Conservation (phyloP, 2,113 vertebrate genomes). For the Athene noctua region DNA sequence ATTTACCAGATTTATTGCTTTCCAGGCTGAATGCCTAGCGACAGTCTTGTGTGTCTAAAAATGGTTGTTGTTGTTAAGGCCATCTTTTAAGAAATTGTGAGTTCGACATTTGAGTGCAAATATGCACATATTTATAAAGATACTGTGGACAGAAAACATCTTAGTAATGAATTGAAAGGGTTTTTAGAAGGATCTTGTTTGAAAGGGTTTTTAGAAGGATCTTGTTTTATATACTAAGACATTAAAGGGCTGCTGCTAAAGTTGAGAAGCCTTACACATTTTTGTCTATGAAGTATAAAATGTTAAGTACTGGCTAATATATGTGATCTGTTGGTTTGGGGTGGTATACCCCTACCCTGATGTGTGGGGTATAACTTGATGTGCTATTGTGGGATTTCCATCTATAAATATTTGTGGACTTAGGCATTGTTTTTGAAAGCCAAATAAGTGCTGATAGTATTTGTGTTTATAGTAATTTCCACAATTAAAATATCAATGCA, state of each 20-base stretch:
- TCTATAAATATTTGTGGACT: background rate
- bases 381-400: background rate
- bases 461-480: background rate
- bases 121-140: background rate
- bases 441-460: background rate
- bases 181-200: background rate
- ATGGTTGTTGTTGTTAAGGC: constrained; percentile 32
- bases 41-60: constrained; percentile 36
- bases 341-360: background rate
- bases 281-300: background rate
- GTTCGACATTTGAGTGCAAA: constrained; percentile 28
- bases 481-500: background rate
- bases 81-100: constrained; percentile 27
- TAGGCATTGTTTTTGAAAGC: background rate
- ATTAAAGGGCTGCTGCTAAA: background rate
- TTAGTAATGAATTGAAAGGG: background rate
- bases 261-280: background rate
- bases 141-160: background rate
- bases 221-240: background rate
- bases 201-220: background rate
- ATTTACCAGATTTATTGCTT: constrained; percentile 23
- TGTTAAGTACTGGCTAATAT: background rate
- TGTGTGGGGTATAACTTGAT: background rate
- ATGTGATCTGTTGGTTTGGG: background rate
- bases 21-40: background rate